These are phyloP conservation scores for Amblyraja radiata DNA, from an alignment of 2,797 vertebrate species.

Conservation along the genomic window DNA sequence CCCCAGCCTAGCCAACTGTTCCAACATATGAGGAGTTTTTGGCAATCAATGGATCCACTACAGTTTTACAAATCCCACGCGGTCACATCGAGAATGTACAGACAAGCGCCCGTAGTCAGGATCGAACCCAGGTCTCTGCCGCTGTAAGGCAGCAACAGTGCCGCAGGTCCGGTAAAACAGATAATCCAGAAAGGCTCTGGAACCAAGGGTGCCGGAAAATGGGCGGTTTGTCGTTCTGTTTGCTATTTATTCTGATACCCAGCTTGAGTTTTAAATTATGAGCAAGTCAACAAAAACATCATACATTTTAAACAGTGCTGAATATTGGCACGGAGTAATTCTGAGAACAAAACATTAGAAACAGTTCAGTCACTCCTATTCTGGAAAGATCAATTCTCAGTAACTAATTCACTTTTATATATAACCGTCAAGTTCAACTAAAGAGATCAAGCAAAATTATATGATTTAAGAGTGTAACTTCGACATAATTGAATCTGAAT, in stretches of 20 bases:
- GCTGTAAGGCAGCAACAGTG: no score
- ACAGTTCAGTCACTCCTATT: not conserved
- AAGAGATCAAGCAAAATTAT: not conserved
- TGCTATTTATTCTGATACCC: not conserved
- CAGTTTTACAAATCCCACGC: no score
- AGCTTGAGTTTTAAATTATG: not conserved
- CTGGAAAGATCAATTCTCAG: slow-evolving; percentile 9
- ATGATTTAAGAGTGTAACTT: slow-evolving; percentile 7
- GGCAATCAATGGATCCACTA: no score
- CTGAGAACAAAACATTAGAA: not conserved
- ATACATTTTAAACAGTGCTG: not conserved
- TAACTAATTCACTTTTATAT: not conserved
- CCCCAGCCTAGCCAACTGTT: no score
- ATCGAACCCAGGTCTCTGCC: no score
- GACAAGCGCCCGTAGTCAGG: no score
- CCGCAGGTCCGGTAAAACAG: no score
- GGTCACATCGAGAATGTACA: no score
- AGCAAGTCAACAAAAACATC: not conserved
- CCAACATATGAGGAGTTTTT: no score
- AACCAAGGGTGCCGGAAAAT: no score
- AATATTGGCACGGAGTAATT: not conserved
- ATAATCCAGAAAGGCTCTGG: no score
- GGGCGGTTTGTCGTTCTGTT: not conserved
- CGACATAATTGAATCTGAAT: slow-evolving; percentile 18
- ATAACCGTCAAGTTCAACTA: not conserved